These are phyloP conservation scores for Homarus gammarus DNA, from an alignment of 2,888 invertebrate species.

Conservation along the genomic window DNA sequence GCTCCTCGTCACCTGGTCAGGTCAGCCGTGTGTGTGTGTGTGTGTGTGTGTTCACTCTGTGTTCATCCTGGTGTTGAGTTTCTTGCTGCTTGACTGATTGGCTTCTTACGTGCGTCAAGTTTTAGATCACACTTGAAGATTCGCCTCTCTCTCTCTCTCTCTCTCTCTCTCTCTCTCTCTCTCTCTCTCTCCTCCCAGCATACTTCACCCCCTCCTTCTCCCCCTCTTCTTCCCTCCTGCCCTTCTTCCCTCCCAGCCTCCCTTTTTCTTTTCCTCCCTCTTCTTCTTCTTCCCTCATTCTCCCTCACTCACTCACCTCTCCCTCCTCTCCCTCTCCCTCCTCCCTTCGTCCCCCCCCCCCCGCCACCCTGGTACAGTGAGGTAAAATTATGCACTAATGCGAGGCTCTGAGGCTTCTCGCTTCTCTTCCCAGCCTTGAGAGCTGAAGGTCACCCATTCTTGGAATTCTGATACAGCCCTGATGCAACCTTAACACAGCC, in stretches of 20 bases:
- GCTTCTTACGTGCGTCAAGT: too few relatives aligned
- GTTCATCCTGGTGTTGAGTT: too few relatives aligned
- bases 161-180: too few relatives aligned
- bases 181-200: too few relatives aligned
- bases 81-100: too few relatives aligned
- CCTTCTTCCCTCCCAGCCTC: too few relatives aligned
- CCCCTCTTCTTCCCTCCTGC: too few relatives aligned
- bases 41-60: background rate
- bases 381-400: background rate
- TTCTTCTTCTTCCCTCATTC: background rate
- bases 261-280: background rate
- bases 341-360: background rate
- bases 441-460: background rate
- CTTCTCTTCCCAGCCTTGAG: background rate
- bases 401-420: background rate
- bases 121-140: too few relatives aligned
- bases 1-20: too few relatives aligned
- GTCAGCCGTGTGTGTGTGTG: background rate
- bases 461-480: background rate
- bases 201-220: too few relatives aligned
- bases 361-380: background rate
- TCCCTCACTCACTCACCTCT: background rate
- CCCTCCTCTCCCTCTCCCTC: background rate
- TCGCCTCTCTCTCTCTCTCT: too few relatives aligned
- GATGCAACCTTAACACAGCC: too few relatives aligned